These are phyloP conservation scores for Coronaproctus castanopsis DNA, from an alignment of 2,888 invertebrate species.

Conservation along the genomic window DNA sequence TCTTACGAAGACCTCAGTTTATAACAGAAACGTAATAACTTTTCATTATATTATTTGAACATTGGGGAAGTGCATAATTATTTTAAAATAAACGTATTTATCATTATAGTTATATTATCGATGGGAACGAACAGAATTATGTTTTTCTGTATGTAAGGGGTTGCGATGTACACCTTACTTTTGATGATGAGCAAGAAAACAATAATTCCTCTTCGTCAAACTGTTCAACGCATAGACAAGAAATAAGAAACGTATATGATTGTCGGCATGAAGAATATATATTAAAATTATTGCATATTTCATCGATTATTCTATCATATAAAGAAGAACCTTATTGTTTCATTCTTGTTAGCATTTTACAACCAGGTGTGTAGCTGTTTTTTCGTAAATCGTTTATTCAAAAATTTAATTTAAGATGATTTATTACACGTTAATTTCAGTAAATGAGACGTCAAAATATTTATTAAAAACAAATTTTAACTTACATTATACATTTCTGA, in stretches of 20 bases:
- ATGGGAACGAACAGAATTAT: background rate
- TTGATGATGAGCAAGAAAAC: no score
- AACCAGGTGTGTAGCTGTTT: background rate
- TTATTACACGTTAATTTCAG: no score
- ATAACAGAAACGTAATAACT: background rate
- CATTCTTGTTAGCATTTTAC: background rate
- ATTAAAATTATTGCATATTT: no score
- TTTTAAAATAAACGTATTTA: background rate
- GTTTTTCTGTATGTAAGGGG: conserved; percentile 1
- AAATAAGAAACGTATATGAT: no score
- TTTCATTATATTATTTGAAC: no score
- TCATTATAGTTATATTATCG: background rate
- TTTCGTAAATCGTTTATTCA: background rate
- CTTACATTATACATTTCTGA: no score
- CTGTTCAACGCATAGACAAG: background rate
- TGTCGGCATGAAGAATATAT: no score
- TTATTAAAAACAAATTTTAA: no score
- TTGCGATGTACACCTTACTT: no score
- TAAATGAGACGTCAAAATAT: no score
- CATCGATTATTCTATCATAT: background rate
- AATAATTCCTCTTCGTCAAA: background rate
- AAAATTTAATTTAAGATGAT: background rate
- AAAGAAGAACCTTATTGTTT: conserved; percentile 5
- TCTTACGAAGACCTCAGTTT: conserved; percentile 2
- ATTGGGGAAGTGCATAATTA: background rate